These are phyloP conservation scores for Ormyrus nitidulus DNA, from an alignment of 2,888 invertebrate species.

Conservation along the genomic window DNA sequence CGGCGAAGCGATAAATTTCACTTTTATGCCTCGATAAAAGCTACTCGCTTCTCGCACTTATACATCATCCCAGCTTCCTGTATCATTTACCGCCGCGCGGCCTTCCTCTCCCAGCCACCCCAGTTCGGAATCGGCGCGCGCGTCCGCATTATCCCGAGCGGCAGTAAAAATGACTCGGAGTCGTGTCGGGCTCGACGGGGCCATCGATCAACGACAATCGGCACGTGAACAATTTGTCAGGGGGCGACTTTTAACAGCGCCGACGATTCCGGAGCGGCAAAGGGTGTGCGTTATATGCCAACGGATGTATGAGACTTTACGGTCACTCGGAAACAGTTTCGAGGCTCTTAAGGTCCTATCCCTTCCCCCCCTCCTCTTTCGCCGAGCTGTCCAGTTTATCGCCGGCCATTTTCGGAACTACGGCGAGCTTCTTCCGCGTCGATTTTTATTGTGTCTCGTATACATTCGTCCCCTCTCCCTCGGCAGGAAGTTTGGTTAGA, in stretches of 20 bases:
- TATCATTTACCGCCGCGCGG: too few species aligned
- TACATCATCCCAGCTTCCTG: too few species aligned
- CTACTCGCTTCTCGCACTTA: too few species aligned
- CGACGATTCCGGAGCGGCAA: not conserved
- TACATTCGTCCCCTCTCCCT: constrained; percentile 2
- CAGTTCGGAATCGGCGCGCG: not conserved
- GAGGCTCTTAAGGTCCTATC: constrained; percentile 56
- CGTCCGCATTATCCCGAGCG: constrained; percentile 12
- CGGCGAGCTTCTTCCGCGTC: constrained; percentile 16
- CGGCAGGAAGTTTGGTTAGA: constrained; percentile 16
- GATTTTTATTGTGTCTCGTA: constrained; percentile 38
- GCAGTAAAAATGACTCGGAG: constrained; percentile 18
- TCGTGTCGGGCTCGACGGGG: not conserved
- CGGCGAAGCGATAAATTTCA: too few species aligned
- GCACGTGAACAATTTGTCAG: constrained; percentile 73
- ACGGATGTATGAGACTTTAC: constrained; percentile 70
- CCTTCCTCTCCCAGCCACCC: too few species aligned
- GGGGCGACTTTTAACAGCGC: constrained; percentile 56
- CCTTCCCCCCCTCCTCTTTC: constrained; percentile 25
- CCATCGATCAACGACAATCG: constrained; percentile 56
- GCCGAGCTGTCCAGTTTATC: constrained; percentile 62
- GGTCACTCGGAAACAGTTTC: constrained; percentile 64
- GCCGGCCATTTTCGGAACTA: constrained; percentile 65
- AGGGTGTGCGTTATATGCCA: constrained; percentile 57
- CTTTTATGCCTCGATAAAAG: too few species aligned